A percentile compares a stretch with the other conserved stretches of the same genome.
These are phyloP conservation scores for Biston stratarius DNA, from an alignment of 2,888 invertebrate genomes.

Conservation along the genomic window DNA sequence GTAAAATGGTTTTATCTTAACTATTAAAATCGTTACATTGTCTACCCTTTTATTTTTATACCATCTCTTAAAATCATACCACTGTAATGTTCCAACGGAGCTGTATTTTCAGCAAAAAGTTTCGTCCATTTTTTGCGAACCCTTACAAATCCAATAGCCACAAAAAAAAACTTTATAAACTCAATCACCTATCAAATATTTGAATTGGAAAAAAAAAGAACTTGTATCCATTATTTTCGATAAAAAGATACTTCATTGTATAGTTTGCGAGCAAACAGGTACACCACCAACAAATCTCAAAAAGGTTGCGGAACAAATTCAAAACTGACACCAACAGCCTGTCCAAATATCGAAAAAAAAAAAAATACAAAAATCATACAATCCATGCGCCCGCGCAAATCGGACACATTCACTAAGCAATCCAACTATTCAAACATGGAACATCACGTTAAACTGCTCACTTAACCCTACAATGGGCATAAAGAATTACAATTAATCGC, in stretches of 20 bases:
- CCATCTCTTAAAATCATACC: conserved; percentile 3
- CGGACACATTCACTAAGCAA: conserved; percentile 56
- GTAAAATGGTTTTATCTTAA: no score
- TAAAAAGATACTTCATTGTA: conserved; percentile 39
- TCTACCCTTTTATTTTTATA: conserved; percentile 4
- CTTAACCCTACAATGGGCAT: conserved; percentile 84
- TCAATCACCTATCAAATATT: conserved; percentile 20
- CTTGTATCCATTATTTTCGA: conserved; percentile 18
- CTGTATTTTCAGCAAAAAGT: neutral
- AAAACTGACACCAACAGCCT: conserved; percentile 55
- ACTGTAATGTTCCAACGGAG: neutral
- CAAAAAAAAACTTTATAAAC: conserved; percentile 19
- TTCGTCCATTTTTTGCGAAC: neutral
- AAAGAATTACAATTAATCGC: conserved; percentile 85
- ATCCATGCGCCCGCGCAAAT: conserved; percentile 66
- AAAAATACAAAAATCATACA: conserved; percentile 52
- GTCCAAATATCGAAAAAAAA: conserved; percentile 60
- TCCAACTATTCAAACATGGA: conserved; percentile 67
- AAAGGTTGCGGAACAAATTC: conserved; percentile 57
- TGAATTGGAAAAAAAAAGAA: conserved; percentile 4
- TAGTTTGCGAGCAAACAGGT: conserved; percentile 38
- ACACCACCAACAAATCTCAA: conserved; percentile 35
- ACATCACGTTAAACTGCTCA: conserved; percentile 77
- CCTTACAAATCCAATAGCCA: neutral
- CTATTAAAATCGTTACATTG: neutral